Evolutionary conservation across 2,888 invertebrate genomes (phyloP).

Genomic region (Tortrix viridana): DNA sequence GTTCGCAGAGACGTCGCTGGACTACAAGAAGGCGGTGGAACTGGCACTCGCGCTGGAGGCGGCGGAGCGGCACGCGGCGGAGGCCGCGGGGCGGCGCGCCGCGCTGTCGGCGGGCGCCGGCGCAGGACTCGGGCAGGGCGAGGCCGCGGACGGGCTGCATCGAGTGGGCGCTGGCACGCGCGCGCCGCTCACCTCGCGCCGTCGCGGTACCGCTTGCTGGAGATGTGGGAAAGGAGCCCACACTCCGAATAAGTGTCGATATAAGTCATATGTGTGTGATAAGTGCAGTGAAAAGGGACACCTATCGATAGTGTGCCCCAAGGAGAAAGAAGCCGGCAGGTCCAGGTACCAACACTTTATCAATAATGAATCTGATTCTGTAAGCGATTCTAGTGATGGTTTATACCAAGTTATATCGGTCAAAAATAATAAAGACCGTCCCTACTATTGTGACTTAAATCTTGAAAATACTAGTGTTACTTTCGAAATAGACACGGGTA

Average conservation of each 20-base stretch:
- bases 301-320: neutral
- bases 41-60: conserved; percentile 18
- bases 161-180: conserved; percentile 10
- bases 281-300: conserved; percentile 9
- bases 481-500: conserved; percentile 11
- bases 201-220: conserved; percentile 14
- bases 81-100: conserved; percentile 1
- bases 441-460: neutral
- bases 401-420: conserved; percentile 7
- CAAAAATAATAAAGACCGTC: conserved; percentile 13
- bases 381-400: conserved; percentile 3
- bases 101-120: conserved; percentile 5
- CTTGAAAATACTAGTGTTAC: conserved; percentile 1
- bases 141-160: conserved; percentile 15
- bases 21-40: conserved; percentile 9
- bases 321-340: conserved; percentile 5
- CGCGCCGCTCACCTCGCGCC: conserved; percentile 8
- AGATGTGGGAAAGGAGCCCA: conserved; percentile 6
- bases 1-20: conserved; percentile 3
- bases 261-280: conserved; percentile 8
- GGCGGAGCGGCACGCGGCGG: conserved; percentile 14
- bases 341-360: conserved; percentile 6
- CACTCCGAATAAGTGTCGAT: conserved; percentile 8
- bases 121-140: conserved; percentile 16
- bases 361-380: neutral